A percentile compares a stretch with the other conserved stretches of the same genome.
Evolutionary conservation across 2,113 vertebrate genomes (phyloP).

Genomic region (Lepisosteus osseus): DNA sequence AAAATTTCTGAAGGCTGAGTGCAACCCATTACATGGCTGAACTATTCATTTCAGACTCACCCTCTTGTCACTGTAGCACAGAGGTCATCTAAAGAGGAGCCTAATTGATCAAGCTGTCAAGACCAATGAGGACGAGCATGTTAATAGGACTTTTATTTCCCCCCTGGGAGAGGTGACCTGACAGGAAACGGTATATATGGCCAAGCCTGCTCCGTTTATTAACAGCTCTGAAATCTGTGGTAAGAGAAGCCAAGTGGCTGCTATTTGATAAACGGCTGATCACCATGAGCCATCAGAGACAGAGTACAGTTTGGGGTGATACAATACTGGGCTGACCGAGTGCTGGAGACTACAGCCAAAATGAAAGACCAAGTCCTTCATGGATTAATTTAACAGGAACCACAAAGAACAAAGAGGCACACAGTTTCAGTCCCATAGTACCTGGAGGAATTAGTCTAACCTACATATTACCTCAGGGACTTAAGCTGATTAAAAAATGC

Average conservation of each 20-base stretch:
- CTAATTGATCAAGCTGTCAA: conserved; percentile 96
- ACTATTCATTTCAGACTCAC: conserved; percentile 84
- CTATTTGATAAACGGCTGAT: conserved; percentile 73
- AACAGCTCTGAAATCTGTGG: conserved; percentile 65
- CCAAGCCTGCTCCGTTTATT: conserved; percentile 73
- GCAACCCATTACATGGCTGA: conserved; percentile 64
- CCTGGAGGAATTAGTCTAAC: conserved; percentile 9
- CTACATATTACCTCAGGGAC: background rate
- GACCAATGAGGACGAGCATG: conserved; percentile 88
- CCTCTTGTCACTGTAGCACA: conserved; percentile 78
- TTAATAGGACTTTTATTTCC: conserved; percentile 95
- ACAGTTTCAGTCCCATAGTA: conserved; percentile 40
- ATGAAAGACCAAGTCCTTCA: conserved; percentile 60
- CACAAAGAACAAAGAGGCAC: conserved; percentile 45
- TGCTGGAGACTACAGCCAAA: conserved; percentile 56
- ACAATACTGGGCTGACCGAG: conserved; percentile 20
- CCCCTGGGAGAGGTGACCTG: conserved; percentile 75
- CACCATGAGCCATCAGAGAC: conserved; percentile 62
- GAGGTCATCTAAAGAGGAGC: conserved; percentile 80
- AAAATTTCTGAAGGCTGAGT: conserved; percentile 54
- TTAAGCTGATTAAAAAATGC: too few species aligned
- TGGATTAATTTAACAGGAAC: conserved; percentile 57
- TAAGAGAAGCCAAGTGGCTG: conserved; percentile 76
- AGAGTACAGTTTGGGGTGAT: conserved; percentile 53
- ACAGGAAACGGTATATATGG: conserved; percentile 73